Base-by-base conservation (phyloP, 2,888 invertebrate species). In the Melieria omissa region DNA sequence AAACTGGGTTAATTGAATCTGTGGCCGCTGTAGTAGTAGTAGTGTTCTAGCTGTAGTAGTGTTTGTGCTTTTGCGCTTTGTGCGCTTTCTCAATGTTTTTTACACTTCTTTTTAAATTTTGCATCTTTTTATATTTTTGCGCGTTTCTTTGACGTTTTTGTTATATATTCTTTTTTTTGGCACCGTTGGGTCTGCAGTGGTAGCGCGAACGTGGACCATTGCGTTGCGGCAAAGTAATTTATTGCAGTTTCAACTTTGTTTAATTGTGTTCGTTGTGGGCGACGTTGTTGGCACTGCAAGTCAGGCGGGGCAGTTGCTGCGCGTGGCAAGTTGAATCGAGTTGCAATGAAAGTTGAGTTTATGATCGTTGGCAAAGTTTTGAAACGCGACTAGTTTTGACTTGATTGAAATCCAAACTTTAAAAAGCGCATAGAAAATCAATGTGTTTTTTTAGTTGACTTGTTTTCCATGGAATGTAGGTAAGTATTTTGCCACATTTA, bases 1-100 rank as follows among this genome's bases (percentile, higher is more conserved):
- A 52, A 66, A 61, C 54, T 61, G 41, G 71, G 55, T 62, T 66
- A 71, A 71, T 71, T 71, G 60, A 71, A 65, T 66, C 45, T 65
- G 47, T 9, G 5, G 41, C 46, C 9, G 47, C 6, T 42, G 41
- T 4, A 41, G 14, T 14, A 42, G 60, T 16, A 16, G 16, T 16
- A 16, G 16, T 16, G 2, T 1, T 16, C 1, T 16, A 16, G 16
- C 16, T 16, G 16, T 16, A 16, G 16, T 29, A 29, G 29, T 29
- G 29, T 29, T 29, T 29, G 29, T 2, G 29, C 2, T 29, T 29
- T 29, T 29, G 29, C 29, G 29, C 29, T 61, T n/a, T n/a, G 5
- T 55, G 10, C 6, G 14, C 55, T 16, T 12, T 55, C 16, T 16
- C 55, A 5, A 1, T 16, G 4, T 55, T 55, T 16, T 14, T 55